phyloP scores from a whole-genome alignment of 92 coral and sea anemone species.

The Montipora capitata region DNA sequence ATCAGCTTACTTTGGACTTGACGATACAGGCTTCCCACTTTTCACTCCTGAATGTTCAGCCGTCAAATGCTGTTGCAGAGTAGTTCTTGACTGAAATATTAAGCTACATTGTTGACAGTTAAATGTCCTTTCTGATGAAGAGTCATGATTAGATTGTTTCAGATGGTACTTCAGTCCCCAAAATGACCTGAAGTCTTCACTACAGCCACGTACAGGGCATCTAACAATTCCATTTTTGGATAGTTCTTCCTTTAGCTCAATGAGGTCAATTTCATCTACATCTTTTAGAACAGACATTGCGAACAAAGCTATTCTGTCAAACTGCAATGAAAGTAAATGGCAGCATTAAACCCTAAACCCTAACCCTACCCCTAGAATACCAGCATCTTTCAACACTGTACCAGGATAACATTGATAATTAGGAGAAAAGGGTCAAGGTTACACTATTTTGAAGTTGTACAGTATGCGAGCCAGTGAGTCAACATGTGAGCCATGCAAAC shows the following conservation, averaged over 20 bases:
- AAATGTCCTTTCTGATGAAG: slow-evolving; percentile 48
- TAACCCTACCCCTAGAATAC: no score
- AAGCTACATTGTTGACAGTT: slow-evolving; percentile 76
- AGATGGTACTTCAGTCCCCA: slow-evolving; percentile 89
- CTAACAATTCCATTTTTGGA: slow-evolving; percentile 62
- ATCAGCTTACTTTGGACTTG: slow-evolving; percentile 15
- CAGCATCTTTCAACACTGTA: no score
- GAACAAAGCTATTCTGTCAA: neutral
- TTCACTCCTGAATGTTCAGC: slow-evolving; percentile 33
- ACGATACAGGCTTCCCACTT: slow-evolving; percentile 10
- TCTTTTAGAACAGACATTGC: slow-evolving; percentile 14
- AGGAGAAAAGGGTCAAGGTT: no score
- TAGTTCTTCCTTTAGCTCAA: slow-evolving; percentile 64
- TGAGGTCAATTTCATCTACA: slow-evolving; percentile 53
- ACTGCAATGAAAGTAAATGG: neutral
- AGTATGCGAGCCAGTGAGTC: no score
- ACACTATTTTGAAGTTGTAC: no score
- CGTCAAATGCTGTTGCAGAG: slow-evolving; percentile 66
- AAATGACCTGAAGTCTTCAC: slow-evolving; percentile 82
- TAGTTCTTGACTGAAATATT: slow-evolving; percentile 60
- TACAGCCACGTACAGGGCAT: slow-evolving; percentile 77
- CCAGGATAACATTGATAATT: no score
- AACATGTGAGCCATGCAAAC: no score
- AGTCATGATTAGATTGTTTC: slow-evolving; percentile 58
- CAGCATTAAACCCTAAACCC: no score